phyloP scores from a whole-genome alignment of 2,888 invertebrate genomes.

The Drosophila tanythrix region DNA sequence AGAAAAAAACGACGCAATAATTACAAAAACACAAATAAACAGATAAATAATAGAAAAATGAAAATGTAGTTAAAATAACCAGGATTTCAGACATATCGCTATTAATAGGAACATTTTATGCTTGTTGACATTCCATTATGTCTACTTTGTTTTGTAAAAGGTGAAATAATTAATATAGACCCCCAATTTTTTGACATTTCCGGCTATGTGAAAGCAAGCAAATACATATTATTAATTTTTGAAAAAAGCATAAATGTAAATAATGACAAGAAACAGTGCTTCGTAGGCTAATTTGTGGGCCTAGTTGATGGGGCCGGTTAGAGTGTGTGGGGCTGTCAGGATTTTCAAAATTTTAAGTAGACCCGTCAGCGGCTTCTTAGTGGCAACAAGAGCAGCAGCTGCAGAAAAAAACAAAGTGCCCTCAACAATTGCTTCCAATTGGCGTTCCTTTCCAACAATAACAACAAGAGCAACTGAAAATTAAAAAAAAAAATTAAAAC shows the following conservation, averaged over 20 bases:
- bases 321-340: conserved; percentile 59
- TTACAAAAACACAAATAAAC: background rate
- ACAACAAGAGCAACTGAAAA: conserved; percentile 19
- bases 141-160: conserved; percentile 1
- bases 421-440: conserved; percentile 38
- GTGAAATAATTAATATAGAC: conserved; percentile 30
- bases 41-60: conserved; percentile 1
- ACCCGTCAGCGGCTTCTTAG: conserved; percentile 74
- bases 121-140: conserved; percentile 21
- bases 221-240: conserved; percentile 13
- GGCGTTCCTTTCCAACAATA: conserved; percentile 41
- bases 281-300: conserved; percentile 60
- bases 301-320: conserved; percentile 42
- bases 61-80: conserved; percentile 20
- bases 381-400: conserved; percentile 46
- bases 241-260: conserved; percentile 5
- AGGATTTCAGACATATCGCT: conserved; percentile 12
- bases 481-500: conserved; percentile 58
- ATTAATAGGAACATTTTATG: background rate
- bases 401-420: conserved; percentile 71
- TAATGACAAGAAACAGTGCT: conserved; percentile 1
- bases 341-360: conserved; percentile 71
- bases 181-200: conserved; percentile 51
- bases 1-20: conserved; percentile 9
- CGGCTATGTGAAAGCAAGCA: conserved; percentile 21